phyloP scores from a whole-genome alignment of 2,797 vertebrate species.

The Phrynocephalus vlangalii region DNA sequence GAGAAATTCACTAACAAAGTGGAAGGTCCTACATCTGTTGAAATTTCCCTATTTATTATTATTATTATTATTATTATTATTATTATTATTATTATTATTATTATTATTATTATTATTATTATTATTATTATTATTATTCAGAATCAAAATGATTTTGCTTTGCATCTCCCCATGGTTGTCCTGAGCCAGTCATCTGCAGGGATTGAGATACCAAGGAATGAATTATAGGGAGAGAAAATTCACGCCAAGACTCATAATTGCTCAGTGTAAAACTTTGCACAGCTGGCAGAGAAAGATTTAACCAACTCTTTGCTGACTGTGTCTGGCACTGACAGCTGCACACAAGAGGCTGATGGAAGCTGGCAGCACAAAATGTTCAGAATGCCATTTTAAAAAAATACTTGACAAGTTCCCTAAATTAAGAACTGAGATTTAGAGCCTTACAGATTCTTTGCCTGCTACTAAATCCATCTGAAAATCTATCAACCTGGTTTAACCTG shows the following conservation, averaged over 20 bases:
- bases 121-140: too few relatives aligned
- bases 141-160: not conserved
- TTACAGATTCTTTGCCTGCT: slow-evolving; percentile 1
- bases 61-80: too few relatives aligned
- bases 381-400: slow-evolving; percentile 12
- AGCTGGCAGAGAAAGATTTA: slow-evolving; percentile 39
- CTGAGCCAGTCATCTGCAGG: not conserved
- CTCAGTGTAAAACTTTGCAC: slow-evolving; percentile 35
- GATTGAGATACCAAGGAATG: not conserved
- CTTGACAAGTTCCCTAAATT: slow-evolving; percentile 36
- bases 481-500: not conserved
- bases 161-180: not conserved
- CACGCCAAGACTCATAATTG: slow-evolving; percentile 27
- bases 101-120: too few relatives aligned
- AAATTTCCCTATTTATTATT: not conserved
- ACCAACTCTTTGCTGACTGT: slow-evolving; percentile 46
- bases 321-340: slow-evolving; percentile 44
- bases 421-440: slow-evolving; percentile 34
- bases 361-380: slow-evolving; percentile 39
- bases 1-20: not conserved
- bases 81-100: too few relatives aligned
- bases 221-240: not conserved
- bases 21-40: not conserved
- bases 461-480: slow-evolving; percentile 19
- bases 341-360: slow-evolving; percentile 33